Evolutionary conservation across 2,888 invertebrate genomes (phyloP).

Genomic region (Pristionchus japonicus): DNA sequence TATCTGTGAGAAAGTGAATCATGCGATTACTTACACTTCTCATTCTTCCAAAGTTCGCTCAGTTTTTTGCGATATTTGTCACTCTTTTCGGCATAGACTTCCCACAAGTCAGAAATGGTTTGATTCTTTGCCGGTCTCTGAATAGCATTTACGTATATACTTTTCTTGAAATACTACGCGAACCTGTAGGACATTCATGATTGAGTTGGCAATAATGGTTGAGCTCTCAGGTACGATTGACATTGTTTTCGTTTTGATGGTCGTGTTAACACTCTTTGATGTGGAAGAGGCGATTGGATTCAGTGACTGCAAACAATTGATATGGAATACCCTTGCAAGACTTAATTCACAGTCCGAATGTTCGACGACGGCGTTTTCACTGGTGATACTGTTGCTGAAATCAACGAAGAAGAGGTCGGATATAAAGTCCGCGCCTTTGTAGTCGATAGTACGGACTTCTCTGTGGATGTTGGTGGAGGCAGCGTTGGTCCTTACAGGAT

Average conservation of each 20-base stretch:
- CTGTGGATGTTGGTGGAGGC: neutral
- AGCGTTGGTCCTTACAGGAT: no score
- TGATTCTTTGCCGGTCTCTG: neutral
- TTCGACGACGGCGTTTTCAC: no score
- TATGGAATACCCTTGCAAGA: no score
- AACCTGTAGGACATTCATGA: neutral
- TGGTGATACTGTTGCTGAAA: no score
- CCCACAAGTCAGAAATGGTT: slow-evolving; percentile 28
- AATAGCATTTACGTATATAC: neutral
- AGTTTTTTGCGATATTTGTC: slow-evolving; percentile 4
- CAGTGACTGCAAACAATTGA: neutral
- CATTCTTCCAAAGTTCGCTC: neutral
- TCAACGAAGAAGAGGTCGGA: neutral
- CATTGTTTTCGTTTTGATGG: neutral
- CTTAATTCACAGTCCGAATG: no score
- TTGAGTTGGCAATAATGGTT: neutral
- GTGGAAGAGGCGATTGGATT: neutral
- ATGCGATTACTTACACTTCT: neutral
- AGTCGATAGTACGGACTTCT: neutral
- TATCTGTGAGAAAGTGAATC: neutral
- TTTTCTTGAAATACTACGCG: neutral
- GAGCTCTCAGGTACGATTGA: neutral
- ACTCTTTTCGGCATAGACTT: neutral
- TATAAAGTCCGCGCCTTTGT: neutral
- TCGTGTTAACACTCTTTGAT: neutral